These are phyloP conservation scores for Perca fluviatilis DNA, from an alignment of 2,113 vertebrate genomes.

Conservation along the genomic window DNA sequence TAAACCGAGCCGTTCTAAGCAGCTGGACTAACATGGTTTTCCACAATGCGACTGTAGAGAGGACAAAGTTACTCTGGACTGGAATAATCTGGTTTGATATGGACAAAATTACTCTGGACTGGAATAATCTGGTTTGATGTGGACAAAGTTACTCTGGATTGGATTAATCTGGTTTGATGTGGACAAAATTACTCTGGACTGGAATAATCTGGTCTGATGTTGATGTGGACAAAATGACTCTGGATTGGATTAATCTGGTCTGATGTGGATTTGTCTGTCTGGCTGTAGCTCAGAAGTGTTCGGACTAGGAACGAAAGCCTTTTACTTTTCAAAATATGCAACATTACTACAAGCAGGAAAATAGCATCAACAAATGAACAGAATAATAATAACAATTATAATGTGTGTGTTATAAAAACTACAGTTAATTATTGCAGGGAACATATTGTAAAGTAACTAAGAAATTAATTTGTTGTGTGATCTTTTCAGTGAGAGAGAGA, in stretches of 20 bases:
- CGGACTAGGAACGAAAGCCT: conserved; percentile 70
- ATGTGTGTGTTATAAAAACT: conserved; percentile 61
- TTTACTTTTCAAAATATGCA: conserved; percentile 85
- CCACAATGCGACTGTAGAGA: neutral
- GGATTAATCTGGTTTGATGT: conserved; percentile 2
- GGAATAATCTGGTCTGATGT: neutral
- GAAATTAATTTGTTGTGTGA: conserved; percentile 59
- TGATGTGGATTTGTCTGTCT: conserved; percentile 17
- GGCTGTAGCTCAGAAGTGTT: conserved; percentile 52
- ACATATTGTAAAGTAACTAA: conserved; percentile 68
- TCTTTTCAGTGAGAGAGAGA: conserved; percentile 31
- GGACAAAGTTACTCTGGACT: neutral
- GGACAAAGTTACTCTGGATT: neutral
- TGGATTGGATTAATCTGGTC: conserved; percentile 2
- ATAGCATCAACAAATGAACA: conserved; percentile 69
- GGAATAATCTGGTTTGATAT: too few relatives aligned
- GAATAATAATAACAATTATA: conserved; percentile 58
- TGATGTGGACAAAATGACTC: too few relatives aligned
- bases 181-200: neutral
- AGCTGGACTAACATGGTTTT: conserved; percentile 4
- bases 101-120: too few relatives aligned
- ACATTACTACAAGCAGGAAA: conserved; percentile 80
- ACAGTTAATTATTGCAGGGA: conserved; percentile 68
- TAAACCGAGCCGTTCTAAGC: neutral
- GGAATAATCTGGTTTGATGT: neutral